These are phyloP conservation scores for Cordylochernes scorpioides DNA, from an alignment of 2,888 invertebrate species.

Conservation along the genomic window DNA sequence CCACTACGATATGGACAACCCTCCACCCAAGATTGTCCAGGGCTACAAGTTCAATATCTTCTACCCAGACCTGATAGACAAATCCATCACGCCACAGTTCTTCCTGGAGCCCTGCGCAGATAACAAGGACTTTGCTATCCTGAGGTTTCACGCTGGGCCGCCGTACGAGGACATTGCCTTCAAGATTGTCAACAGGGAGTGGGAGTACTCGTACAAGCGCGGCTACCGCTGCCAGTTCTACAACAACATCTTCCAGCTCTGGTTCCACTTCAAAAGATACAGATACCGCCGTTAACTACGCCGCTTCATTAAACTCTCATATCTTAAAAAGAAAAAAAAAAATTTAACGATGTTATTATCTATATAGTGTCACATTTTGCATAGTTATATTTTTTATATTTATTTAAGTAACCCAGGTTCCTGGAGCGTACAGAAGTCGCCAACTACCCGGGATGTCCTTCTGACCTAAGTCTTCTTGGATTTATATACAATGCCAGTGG, in stretches of 20 bases:
- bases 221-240: constrained; percentile 98
- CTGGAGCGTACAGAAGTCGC: too few relatives aligned
- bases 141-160: constrained; percentile 88
- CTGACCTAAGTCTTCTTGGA: too few relatives aligned
- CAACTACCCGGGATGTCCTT: too few relatives aligned
- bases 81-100: constrained; percentile 69
- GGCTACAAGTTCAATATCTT: constrained; percentile 99
- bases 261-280: constrained; percentile 98
- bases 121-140: constrained; percentile 74
- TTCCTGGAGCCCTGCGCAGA: constrained; percentile 65
- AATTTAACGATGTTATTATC: too few relatives aligned
- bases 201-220: constrained; percentile 95
- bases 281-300: constrained; percentile 44
- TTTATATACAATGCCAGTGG: too few relatives aligned
- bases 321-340: too few relatives aligned
- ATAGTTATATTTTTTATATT: too few relatives aligned
- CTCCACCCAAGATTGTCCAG: constrained; percentile 97
- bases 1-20: constrained; percentile 99
- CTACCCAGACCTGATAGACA: constrained; percentile 93
- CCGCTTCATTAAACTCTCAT: too few relatives aligned
- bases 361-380: too few relatives aligned
- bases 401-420: too few relatives aligned
- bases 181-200: constrained; percentile 93
- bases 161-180: constrained; percentile 98
- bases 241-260: constrained; percentile 95